phyloP scores from a whole-genome alignment of 2,888 invertebrate genomes.

The Caenorhabditis japonica region DNA sequence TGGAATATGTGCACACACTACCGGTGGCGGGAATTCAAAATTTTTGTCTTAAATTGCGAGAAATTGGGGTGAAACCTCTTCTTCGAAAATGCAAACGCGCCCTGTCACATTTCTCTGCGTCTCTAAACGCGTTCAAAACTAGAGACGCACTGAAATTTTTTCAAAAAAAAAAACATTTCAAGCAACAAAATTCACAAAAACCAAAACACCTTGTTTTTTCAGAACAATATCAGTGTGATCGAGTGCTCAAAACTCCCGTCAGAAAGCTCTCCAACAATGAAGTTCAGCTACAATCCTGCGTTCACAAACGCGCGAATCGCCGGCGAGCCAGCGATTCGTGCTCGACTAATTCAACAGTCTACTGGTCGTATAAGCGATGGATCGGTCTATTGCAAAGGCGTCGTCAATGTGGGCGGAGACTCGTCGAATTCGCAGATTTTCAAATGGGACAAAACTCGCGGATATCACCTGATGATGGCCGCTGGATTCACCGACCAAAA shows the following conservation, averaged over 20 bases:
- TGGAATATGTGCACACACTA: no score
- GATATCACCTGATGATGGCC: slow-evolving; percentile 46
- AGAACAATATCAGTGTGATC: slow-evolving; percentile 47
- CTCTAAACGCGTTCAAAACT: no score
- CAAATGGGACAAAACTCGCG: slow-evolving; percentile 22
- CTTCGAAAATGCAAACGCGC: no score
- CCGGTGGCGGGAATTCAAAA: no score
- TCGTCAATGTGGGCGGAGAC: slow-evolving; percentile 41
- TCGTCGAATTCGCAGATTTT: slow-evolving; percentile 13
- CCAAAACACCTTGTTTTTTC: no score
- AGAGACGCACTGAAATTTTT: no score
- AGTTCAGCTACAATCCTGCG: slow-evolving; percentile 53
- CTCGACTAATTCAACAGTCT: slow-evolving; percentile 24
- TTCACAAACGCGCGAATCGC: slow-evolving; percentile 46
- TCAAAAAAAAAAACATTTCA: no score
- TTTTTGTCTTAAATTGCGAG: no score
- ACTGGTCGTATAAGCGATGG: slow-evolving; percentile 31
- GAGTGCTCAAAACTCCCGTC: slow-evolving; percentile 52
- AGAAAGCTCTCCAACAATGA: slow-evolving; percentile 37
- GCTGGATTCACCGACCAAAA: slow-evolving; percentile 17
- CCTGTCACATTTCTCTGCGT: no score
- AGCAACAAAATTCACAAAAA: no score
- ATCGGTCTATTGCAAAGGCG: slow-evolving; percentile 46
- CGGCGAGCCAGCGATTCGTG: slow-evolving; percentile 35
- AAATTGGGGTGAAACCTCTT: no score